Evolutionary conservation across 2,888 invertebrate species (phyloP).

Genomic region (Tetropium fuscum): DNA sequence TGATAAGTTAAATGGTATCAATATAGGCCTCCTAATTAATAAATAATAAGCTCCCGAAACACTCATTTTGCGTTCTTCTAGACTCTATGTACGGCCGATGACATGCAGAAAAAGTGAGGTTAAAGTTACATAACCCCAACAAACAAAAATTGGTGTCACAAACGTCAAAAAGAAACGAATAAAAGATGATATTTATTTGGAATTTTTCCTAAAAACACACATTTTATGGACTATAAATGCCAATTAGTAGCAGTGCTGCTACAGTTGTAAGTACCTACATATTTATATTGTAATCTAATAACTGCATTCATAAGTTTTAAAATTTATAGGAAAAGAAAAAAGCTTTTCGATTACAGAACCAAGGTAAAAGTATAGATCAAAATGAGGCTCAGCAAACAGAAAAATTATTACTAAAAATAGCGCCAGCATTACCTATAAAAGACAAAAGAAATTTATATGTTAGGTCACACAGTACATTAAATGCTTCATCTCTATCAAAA

Average conservation of each 20-base stretch:
- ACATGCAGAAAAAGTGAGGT: slow-evolving; percentile 25
- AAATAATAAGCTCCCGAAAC: slow-evolving; percentile 29
- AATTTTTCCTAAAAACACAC: slow-evolving; percentile 17
- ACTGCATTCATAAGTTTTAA: slow-evolving; percentile 4
- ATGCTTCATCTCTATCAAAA: slow-evolving; percentile 52
- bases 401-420: slow-evolving; percentile 60
- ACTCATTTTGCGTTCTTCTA: slow-evolving; percentile 34
- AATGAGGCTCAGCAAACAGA: slow-evolving; percentile 49
- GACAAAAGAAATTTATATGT: slow-evolving; percentile 55
- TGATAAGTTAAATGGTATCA: slow-evolving; percentile 42
- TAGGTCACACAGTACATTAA: slow-evolving; percentile 69
- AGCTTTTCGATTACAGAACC: slow-evolving; percentile 47
- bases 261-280: slow-evolving; percentile 56
- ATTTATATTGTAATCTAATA: slow-evolving; percentile 2
- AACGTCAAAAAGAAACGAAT: slow-evolving; percentile 36
- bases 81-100: not conserved
- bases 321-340: slow-evolving; percentile 59
- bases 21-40: slow-evolving; percentile 33
- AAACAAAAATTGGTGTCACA: slow-evolving; percentile 46
- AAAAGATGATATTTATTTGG: slow-evolving; percentile 18
- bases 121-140: slow-evolving; percentile 45
- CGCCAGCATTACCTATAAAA: slow-evolving; percentile 58
- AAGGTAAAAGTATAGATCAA: slow-evolving; percentile 48
- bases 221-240: slow-evolving; percentile 60
- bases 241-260: slow-evolving; percentile 63